These are phyloP conservation scores for Leptopilina syphax DNA, from an alignment of 2,888 invertebrate species.

Conservation along the genomic window DNA sequence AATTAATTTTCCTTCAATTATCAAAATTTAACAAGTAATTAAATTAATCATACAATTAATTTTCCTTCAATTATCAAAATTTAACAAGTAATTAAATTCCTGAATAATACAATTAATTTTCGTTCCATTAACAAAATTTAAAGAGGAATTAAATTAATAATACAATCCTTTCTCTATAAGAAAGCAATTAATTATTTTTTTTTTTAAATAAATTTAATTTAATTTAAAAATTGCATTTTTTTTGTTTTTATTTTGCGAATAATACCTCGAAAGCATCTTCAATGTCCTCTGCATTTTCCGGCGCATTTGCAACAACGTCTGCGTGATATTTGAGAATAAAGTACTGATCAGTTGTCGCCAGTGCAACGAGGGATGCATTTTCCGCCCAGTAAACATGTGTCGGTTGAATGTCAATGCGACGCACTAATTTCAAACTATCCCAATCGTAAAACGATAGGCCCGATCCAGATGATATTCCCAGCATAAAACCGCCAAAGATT, in stretches of 20 bases:
- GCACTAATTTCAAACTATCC: conserved; percentile 93
- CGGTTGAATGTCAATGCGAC: conserved; percentile 98
- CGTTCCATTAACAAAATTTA: no score
- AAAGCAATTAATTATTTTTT: no score
- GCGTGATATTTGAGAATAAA: conserved; percentile 94
- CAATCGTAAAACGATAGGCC: conserved; percentile 97
- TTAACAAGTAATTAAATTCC: no score
- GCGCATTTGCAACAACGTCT: conserved; percentile 87
- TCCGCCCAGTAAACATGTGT: conserved; percentile 98
- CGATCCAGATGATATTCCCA: conserved; percentile 94
- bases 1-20: no score
- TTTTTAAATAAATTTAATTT: no score
- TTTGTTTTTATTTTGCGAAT: not conserved
- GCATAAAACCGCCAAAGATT: conserved; percentile 93
- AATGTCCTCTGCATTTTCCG: conserved; percentile 88
- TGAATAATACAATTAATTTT: no score
- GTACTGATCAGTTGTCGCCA: conserved; percentile 97
- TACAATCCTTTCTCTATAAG: no score
- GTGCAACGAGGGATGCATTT: conserved; percentile 93
- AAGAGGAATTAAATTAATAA: no score
- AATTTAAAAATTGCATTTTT: no score
- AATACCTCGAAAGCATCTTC: conserved; percentile 96
- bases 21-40: no score
- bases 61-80: not conserved
- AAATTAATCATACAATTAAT: no score